Percentiles rank a stretch among this genome's conserved stretches.
Conservation (phyloP, 1,140 invertebrate species). For the Anadara kagoshimensis region DNA sequence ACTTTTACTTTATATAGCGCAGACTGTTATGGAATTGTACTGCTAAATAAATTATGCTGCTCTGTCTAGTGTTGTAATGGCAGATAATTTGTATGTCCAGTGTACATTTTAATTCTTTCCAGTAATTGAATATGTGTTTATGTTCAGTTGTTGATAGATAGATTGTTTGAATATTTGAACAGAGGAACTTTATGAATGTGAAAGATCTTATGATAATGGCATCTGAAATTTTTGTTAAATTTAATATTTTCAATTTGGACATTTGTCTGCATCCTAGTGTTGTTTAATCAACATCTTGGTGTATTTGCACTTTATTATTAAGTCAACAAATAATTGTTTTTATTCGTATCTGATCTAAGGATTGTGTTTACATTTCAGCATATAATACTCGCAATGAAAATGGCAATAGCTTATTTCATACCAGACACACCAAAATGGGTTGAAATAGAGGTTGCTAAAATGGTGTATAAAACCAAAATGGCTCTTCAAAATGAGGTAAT, state of each 20-base stretch:
- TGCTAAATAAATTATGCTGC: too few species aligned
- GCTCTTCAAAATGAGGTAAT: slow-evolving; percentile 63
- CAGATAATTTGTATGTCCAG: too few species aligned
- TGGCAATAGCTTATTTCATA: slow-evolving; percentile 87
- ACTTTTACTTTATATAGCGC: neutral
- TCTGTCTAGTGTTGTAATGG: too few species aligned
- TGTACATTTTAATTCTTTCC: too few species aligned
- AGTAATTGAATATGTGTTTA: too few species aligned
- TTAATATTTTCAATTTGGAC: too few species aligned
- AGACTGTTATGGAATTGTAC: neutral
- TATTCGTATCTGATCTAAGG: neutral
- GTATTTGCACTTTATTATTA: neutral
- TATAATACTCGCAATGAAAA: slow-evolving; percentile 87
- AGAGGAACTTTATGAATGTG: too few species aligned
- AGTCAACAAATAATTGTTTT: neutral
- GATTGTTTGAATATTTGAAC: too few species aligned
- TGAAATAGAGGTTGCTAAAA: slow-evolving; percentile 74
- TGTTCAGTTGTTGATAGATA: too few species aligned
- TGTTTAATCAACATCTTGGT: neutral
- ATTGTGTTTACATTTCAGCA: slow-evolving; percentile 78
- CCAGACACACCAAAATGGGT: slow-evolving; percentile 95
- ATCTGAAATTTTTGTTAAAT: too few species aligned
- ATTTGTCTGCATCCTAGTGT: neutral
- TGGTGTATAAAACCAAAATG: slow-evolving; percentile 73
- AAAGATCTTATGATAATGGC: too few species aligned